Evolutionary conservation across 2,888 invertebrate genomes (phyloP), one percentile per base, ranked within the genome.

Genomic region (Stenchaetothrips biformis): DNA sequence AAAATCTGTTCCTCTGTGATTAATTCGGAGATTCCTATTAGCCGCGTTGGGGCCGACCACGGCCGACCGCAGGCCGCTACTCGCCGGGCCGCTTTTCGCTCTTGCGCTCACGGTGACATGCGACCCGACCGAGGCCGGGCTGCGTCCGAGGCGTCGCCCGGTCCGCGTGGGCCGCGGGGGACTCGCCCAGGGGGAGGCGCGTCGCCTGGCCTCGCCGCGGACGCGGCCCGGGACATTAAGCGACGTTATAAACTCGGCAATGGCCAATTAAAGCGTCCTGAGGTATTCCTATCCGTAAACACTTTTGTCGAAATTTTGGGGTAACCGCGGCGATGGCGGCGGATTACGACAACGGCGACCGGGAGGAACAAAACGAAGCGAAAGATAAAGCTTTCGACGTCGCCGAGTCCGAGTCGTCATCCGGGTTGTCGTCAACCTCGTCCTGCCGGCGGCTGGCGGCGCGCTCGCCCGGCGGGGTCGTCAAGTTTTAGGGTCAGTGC

Each of bases 1-100:
- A 67, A 67, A 67, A 67, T 67, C 67, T 67, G n/a, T 67, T 67
- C n/a, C 67, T 67, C n/a, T 67, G 67, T 67, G 67, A 67, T 67
- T 67, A 67, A 67, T 67, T 67, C 67, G n/a, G 3, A n/a, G 67
- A 67, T 67, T 67, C 67, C 67, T 67, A 67, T 67, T 67, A 67
- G 67, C 67, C 67, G 67, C 21, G 13, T 37, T 37, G 37, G 37
- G 37, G 37, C 37, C 21, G 53, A 4, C 37, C 37, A 37, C 37
- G 37, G 37, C 37, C 37, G 37, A 37, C 37, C 37, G 37, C 37
- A 37, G 37, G 37, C 37, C 37, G 37, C 37, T 37, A 37, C 37
- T 4, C 37, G 4, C 37, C 37, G 37, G 37, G 37, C 37, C 37
- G 37, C 37, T 37, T 37, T 37, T 37, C 37, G 37, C 37, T 37